Evolutionary conservation across 2,797 vertebrate species (phyloP), one percentile per base, ranked within the genome.

Genomic region (Protonibea diacanthus): DNA sequence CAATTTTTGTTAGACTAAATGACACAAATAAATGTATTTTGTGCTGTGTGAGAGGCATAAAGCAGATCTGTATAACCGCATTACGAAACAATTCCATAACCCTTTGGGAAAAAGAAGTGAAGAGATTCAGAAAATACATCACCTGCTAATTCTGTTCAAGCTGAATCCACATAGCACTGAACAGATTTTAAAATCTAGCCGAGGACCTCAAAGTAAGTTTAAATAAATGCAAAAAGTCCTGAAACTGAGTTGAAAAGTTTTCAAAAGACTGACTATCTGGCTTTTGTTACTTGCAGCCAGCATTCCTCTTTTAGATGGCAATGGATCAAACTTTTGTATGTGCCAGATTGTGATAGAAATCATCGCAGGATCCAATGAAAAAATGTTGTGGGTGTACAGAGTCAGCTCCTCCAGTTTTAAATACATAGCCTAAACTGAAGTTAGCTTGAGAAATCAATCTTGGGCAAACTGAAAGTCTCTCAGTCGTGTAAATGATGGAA

Each of bases 311-410:
- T 55, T 45, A 45, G 40, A 57, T 71, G 65, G 29, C 20, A 25
- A 29, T 11, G 38, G 44, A 62, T 72, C 14, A 66, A 42, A 44
- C 29, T 61, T 20, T 13, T 44, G 18, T 17, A 1, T 45, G 17
- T 44, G 52, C 45, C 57, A 61, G 29, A 66, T 15, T 71, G 56
- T 38, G 52, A 59, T 40, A 65, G 21, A 58, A 80, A 75, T 78
- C 49, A 42, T 15, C 23, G 21, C 20, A 12, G 25, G n/a, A 59
- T 15, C 42, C 25, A 64, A 6, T 47, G 23, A 62, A 60, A 74
- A 78, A 33, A 27, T 62, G 52, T 7, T n/a, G 62, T 42, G n/a
- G 70, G 51, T 4, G 17, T 49, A 20, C 4, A 42, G 2, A 81
- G 15, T 25, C 25, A 17, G 49, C 45, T 74, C 48, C 44, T 69